Conservation (phyloP, 2,888 invertebrate species). For the Eutolmus rufibarbis region DNA sequence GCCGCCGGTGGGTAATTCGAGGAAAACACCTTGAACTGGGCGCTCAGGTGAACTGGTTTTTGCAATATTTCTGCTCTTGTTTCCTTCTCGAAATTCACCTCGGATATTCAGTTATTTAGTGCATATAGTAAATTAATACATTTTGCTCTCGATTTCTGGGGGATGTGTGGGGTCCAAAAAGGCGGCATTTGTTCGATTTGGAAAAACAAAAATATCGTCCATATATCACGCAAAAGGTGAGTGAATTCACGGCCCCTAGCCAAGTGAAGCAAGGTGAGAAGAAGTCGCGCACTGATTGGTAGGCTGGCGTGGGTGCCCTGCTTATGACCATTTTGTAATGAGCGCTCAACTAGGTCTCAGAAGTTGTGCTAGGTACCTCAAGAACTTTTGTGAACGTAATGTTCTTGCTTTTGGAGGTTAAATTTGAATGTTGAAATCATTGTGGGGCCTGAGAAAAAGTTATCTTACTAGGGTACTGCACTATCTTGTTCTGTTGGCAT, state of each 20-base stretch:
- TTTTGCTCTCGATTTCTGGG: conserved; percentile 2
- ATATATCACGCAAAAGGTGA: not conserved
- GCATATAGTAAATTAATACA: conserved; percentile 9
- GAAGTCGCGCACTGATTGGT: not conserved
- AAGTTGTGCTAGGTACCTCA: not conserved
- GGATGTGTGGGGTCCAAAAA: not conserved
- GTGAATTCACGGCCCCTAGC: not conserved
- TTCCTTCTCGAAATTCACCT: not conserved
- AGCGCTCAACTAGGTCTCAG: not conserved
- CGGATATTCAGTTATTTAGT: not conserved
- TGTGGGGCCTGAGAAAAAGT: not conserved
- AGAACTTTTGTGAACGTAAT: not conserved
- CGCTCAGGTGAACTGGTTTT: conserved; percentile 29
- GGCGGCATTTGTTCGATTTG: not conserved
- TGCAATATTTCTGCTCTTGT: conserved; percentile 14
- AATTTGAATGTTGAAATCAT: not conserved
- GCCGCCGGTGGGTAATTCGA: not conserved
- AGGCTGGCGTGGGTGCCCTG: not conserved
- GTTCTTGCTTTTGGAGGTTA: not conserved
- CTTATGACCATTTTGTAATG: not conserved
- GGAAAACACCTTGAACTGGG: conserved; percentile 25
- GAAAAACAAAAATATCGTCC: not conserved
- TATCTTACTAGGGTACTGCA: not conserved
- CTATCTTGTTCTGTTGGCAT: not conserved
- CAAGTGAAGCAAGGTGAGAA: conserved; percentile 1